Evolutionary conservation across 2,888 invertebrate genomes (phyloP).

Genomic region (Andrena flavipes): DNA sequence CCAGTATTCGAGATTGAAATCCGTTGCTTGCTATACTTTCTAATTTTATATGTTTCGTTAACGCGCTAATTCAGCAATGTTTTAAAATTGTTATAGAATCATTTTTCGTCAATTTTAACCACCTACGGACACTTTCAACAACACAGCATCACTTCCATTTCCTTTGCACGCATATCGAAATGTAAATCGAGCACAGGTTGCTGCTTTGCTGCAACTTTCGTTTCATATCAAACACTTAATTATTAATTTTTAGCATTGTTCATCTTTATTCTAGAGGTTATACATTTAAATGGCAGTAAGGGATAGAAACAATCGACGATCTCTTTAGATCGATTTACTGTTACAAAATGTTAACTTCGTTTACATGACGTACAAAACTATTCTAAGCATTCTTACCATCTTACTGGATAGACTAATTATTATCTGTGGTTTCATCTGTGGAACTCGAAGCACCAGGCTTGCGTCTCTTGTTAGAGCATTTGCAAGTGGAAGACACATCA

Average conservation of each 20-base stretch:
- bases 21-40: neutral
- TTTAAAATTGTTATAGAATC: neutral
- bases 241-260: neutral
- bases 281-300: constrained; percentile 6
- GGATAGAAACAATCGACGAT: constrained; percentile 36
- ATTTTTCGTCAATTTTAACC: neutral
- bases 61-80: too few relatives aligned
- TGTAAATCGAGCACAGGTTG: neutral
- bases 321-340: neutral
- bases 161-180: neutral
- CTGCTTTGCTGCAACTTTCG: constrained; percentile 11
- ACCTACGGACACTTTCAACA: neutral
- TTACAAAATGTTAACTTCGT: constrained; percentile 3
- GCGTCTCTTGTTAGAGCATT: constrained; percentile 32
- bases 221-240: constrained; percentile 14
- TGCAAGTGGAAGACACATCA: constrained; percentile 36
- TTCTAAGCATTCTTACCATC: neutral
- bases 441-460: constrained; percentile 50
- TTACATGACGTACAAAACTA: too few relatives aligned
- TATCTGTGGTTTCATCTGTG: constrained; percentile 68
- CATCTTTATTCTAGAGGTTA: constrained; percentile 30
- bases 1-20: constrained; percentile 13
- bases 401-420: constrained; percentile 40
- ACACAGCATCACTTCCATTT: neutral
- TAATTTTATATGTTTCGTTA: neutral